Percentiles rank a stretch among this genome's conserved stretches.
Conservation (phyloP, 1,140 invertebrate genomes). For the Homarus americanus region DNA sequence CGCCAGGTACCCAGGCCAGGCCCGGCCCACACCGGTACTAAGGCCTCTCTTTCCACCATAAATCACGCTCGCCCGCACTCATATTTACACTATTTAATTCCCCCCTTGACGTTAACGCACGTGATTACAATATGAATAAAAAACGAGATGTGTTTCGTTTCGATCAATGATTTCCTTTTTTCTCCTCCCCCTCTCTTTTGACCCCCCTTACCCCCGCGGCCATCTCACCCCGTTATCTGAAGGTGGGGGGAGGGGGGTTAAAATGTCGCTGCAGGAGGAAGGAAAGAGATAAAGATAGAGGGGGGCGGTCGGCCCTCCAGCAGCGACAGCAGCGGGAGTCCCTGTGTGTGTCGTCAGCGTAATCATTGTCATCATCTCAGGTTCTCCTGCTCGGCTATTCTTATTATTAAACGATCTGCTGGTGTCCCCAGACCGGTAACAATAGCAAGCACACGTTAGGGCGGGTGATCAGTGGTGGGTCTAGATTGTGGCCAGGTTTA, state of each 20-base stretch:
- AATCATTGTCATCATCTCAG: neutral
- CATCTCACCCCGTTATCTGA: neutral
- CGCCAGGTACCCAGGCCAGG: neutral
- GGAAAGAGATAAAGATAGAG: neutral
- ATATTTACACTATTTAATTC: neutral
- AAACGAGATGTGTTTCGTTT: neutral
- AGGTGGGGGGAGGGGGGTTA: neutral
- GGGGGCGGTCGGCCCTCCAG: neutral
- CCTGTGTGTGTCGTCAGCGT: neutral
- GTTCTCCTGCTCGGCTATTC: neutral
- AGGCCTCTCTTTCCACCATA: neutral
- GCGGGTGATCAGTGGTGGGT: neutral
- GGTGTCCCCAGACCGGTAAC: neutral
- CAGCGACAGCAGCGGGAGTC: neutral
- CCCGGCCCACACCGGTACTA: neutral
- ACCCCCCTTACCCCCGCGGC: neutral
- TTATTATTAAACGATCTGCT: neutral
- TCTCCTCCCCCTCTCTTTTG: neutral
- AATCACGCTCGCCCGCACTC: neutral
- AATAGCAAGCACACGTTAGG: constrained; percentile 1
- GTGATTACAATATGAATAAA: constrained; percentile 39
- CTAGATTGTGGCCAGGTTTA: neutral
- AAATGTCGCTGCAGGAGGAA: neutral
- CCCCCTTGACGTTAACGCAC: constrained; percentile 13
- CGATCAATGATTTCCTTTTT: neutral